Evolutionary conservation across 2,113 vertebrate genomes (phyloP), one percentile per base, ranked within the genome.

Genomic region (Oostethus manadensis): DNA sequence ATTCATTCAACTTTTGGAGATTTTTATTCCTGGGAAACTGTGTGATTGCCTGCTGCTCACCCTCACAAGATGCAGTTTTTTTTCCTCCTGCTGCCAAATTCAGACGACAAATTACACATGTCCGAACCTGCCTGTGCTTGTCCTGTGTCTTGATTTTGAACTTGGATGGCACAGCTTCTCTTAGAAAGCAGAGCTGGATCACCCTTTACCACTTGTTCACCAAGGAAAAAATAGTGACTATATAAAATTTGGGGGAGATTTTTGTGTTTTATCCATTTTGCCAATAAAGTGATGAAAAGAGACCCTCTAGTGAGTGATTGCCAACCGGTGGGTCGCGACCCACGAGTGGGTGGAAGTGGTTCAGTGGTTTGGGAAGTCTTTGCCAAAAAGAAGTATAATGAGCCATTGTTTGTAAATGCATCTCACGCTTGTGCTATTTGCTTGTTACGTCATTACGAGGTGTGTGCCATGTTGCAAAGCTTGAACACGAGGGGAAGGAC

Each of bases 31-130:
- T 73, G 61, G 74, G 64, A 20, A 4, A 56, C 58, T 10, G 58
- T 68, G 74, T 72, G 77, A 80, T 56, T 59, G 55, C 59, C 50
- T 10, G 16, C 51, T 35, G 23, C 56, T 72, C 46, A 58, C 42
- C 45, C 17, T 13, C 23, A n/a, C 10, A n/a, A 51, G 49, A 47
- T 6, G 14, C 35, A 8, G 23, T 55, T 44, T 23, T 68, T 44
- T 35, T 21, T 51, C 10, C 23, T 62, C 17, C 73, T 57, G 54
- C 53, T 42, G 60, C 44, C 21, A 29, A 44, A 59, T 35, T 44
- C 54, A 73, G 47, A 4, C 29, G 10, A 74, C 16, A 44, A 53
- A 78, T 47, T 21, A 40, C 46, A 50, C 35, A 23, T 47, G 53
- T 50, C 62, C 38, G 63, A 64, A 60, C 62, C 38, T 50, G 45